Evolutionary conservation across 2,113 vertebrate species (phyloP), one percentile per base, ranked within the genome.

Genomic region (Pyrgilauda ruficollis): DNA sequence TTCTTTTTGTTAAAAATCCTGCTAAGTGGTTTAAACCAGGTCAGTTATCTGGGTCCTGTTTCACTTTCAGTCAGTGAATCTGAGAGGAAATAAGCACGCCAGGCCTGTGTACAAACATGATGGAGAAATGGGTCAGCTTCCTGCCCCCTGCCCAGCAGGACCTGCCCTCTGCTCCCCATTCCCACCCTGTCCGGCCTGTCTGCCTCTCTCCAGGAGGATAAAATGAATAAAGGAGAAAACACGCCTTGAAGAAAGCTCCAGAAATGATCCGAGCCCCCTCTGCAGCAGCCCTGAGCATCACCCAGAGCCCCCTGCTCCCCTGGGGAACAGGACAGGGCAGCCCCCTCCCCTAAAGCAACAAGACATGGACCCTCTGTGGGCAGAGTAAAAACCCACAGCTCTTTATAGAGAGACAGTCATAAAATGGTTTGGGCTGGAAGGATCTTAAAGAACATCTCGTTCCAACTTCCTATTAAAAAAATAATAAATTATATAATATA

Each of bases 21-120:
- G 17, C 47, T 7, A 79, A 90, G 55, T 91, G 87, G 39, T 87
- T 94, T 61, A 93, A 97, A 96, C 46, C 95, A 96, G 95, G 96
- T 94, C 92, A 70, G 37, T 68, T 84, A 67, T 76, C 84, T 92
- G 91, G 89, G 95, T 95, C 73, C 69, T 17, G 39, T 14, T 91
- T 85, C 4, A 27, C 39, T 77, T 46, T 18, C 52, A 2, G 11
- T 47, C 1, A 0, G 77, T 49, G 78, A 68, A 59, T 33, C 64
- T 3, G 1, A 21, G 84, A 82, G 84, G 81, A 68, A 82, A 91
- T 33, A 22, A 84, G 73, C 16, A 47, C 76, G 30, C 27, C 76
- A 70, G 86, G 61, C 23, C 90, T 30, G 82, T 2, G 70, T 10
- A 39, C 50, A 55, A 84, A 63, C 41, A 2, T 14, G 68, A 2